phyloP scores from a whole-genome alignment of 30 jellyfish, hydroid and myxozoan genomes.

The Cassiopea xamachana region DNA sequence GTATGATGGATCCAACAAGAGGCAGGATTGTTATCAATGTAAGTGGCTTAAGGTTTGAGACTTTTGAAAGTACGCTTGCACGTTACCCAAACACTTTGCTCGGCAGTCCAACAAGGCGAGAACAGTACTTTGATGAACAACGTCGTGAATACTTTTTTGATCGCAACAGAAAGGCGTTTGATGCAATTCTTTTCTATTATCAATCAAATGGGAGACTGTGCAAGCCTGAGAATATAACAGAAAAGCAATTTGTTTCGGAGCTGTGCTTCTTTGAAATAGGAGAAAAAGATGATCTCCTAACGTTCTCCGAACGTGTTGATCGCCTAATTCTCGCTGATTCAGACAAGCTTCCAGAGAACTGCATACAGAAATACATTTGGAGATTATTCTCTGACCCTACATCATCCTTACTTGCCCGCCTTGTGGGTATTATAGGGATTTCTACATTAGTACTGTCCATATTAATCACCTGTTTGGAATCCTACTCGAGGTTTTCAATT shows the following conservation, averaged over 20 bases:
- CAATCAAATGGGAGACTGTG: slow-evolving; percentile 78
- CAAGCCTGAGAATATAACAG: slow-evolving; percentile 76
- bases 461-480: slow-evolving; percentile 63
- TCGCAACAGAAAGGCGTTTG: slow-evolving; percentile 81
- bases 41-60: slow-evolving; percentile 85
- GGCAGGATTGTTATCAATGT: slow-evolving; percentile 75
- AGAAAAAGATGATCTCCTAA: slow-evolving; percentile 28
- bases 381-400: slow-evolving; percentile 39
- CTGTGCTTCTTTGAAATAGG: slow-evolving; percentile 76
- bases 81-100: slow-evolving; percentile 87
- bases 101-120: slow-evolving; percentile 71
- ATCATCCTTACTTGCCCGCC: slow-evolving; percentile 54
- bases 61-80: slow-evolving; percentile 80
- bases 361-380: slow-evolving; percentile 54
- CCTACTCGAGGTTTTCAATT: slow-evolving; percentile 35
- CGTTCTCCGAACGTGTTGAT: slow-evolving; percentile 76
- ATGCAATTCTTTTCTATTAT: slow-evolving; percentile 81
- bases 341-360: slow-evolving; percentile 42
- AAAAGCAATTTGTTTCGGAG: slow-evolving; percentile 66
- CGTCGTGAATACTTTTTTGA: slow-evolving; percentile 69
- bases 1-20: neutral
- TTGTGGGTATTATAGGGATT: slow-evolving; percentile 37
- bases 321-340: slow-evolving; percentile 65
- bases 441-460: slow-evolving; percentile 46
- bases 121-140: slow-evolving; percentile 50